Base-by-base conservation (phyloP, 2,113 vertebrate genomes). In the Myotis brandtii region DNA sequence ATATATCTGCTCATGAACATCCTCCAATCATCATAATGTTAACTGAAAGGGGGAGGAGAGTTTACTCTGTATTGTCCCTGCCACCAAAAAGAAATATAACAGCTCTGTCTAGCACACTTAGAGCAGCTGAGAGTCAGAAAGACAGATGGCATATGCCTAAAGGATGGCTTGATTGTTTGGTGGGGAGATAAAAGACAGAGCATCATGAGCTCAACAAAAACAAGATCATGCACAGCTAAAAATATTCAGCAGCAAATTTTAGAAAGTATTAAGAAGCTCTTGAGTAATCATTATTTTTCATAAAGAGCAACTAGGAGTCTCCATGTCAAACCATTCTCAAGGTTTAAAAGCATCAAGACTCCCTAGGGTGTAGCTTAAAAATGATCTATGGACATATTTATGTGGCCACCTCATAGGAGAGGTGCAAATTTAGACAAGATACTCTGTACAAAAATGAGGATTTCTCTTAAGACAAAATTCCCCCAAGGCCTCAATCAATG, bases 201-300 rank as follows among this genome's bases (percentile, higher is more conserved):
- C 27, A 66, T 56, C 93, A 76, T 82, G 32, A 64, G 64, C 89
- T 96, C 90, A 95, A 89, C 40, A 90, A 94, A 94, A 50, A 83
- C 37, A 81, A 94, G 27, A 86, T 73, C 46, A 86, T 1, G 13
- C n/a, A 81, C 27, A 27, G 64, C 69, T 92, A 93, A 95, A 96
- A 89, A 76, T 92, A 96, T 50, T 79, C 84, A 95, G 64, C 64
- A 96, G 14, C 27, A 96, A 80, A 80, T 21, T 79, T 89, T 69
- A 80, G 91, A 67, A 34, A 62, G 62, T 85, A 93, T 66, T 56
- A 17, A 76, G 91, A 93, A 76, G 75, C n/a, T 76, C 48, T 92
- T 86, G 43, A 80, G 9, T 86, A 75, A 91, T 84, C n/a, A 89
- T 75, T 80, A 86, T 93, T 93, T 95, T 76, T 73, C 66, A 92